A percentile compares a stretch with the other conserved stretches of the same genome.
These are phyloP conservation scores for Planiliza haematocheilus DNA, from an alignment of 2,113 vertebrate genomes.

Conservation along the genomic window DNA sequence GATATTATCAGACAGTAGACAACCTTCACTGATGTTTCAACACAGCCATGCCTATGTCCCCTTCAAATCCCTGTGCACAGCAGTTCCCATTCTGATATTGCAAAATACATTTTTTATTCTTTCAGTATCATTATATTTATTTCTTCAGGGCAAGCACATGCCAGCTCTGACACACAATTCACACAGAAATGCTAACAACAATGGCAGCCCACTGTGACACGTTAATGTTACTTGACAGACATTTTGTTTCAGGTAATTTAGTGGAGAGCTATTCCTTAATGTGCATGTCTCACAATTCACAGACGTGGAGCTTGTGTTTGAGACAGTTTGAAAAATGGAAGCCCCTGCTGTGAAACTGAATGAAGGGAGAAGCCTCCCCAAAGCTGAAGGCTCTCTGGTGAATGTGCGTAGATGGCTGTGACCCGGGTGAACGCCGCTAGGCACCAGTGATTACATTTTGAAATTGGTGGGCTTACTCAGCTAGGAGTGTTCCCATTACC, in stretches of 20 bases:
- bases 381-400: neutral
- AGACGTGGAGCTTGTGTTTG: slow-evolving; percentile 28
- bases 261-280: slow-evolving; percentile 9
- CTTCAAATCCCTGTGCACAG: too few species aligned
- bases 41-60: too few species aligned
- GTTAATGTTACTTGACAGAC: slow-evolving; percentile 26
- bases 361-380: slow-evolving; percentile 21
- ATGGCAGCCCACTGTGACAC: slow-evolving; percentile 15
- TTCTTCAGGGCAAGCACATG: too few species aligned
- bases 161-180: neutral
- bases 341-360: slow-evolving; percentile 44
- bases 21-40: too few species aligned
- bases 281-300: slow-evolving; percentile 19
- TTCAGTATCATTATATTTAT: too few species aligned
- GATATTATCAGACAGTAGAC: too few species aligned
- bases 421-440: slow-evolving; percentile 10
- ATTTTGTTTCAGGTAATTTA: slow-evolving; percentile 48
- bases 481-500: slow-evolving; percentile 49
- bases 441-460: slow-evolving; percentile 51
- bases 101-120: too few species aligned
- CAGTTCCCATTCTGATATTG: too few species aligned
- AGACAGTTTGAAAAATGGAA: slow-evolving; percentile 44
- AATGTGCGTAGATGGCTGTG: slow-evolving; percentile 6
- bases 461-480: slow-evolving; percentile 40
- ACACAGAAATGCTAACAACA: neutral